These are phyloP conservation scores for Odontocerum albicorne DNA, from an alignment of 2,888 invertebrate genomes.

Conservation along the genomic window DNA sequence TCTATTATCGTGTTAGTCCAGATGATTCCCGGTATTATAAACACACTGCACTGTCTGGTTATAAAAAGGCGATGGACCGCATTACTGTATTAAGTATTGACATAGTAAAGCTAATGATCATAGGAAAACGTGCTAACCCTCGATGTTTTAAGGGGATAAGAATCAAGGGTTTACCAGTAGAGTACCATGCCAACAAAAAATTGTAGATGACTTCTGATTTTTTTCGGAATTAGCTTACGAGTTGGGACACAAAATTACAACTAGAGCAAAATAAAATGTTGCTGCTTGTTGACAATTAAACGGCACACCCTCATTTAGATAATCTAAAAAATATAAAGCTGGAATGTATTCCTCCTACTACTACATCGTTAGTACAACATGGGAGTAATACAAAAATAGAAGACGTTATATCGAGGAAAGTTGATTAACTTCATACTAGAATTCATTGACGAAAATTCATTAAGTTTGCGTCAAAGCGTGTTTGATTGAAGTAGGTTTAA, in stretches of 20 bases:
- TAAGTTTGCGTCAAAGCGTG: no score
- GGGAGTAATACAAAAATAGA: slow-evolving; percentile 22
- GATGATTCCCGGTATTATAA: background rate
- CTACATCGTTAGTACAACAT: slow-evolving; percentile 23
- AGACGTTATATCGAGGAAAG: no score
- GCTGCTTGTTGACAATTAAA: slow-evolving; percentile 32
- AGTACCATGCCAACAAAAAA: slow-evolving; percentile 34
- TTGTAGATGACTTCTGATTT: slow-evolving; percentile 24
- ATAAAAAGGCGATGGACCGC: background rate
- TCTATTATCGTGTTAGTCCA: slow-evolving; percentile 34
- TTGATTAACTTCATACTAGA: no score
- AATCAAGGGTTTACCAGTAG: slow-evolving; percentile 20
- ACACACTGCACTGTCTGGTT: background rate
- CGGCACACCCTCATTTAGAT: no score
- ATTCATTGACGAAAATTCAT: no score
- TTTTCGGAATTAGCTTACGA: slow-evolving; percentile 19
- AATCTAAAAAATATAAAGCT: slow-evolving; percentile 29
- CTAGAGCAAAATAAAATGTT: slow-evolving; percentile 29
- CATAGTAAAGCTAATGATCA: background rate
- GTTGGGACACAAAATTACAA: slow-evolving; percentile 31
- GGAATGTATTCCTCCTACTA: slow-evolving; percentile 26
- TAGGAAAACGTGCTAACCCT: background rate
- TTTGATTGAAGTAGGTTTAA: no score
- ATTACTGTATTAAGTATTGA: background rate
- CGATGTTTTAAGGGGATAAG: background rate